Evolutionary conservation across 1,140 invertebrate genomes (phyloP).

Genomic region (Zaprionus taronus): DNA sequence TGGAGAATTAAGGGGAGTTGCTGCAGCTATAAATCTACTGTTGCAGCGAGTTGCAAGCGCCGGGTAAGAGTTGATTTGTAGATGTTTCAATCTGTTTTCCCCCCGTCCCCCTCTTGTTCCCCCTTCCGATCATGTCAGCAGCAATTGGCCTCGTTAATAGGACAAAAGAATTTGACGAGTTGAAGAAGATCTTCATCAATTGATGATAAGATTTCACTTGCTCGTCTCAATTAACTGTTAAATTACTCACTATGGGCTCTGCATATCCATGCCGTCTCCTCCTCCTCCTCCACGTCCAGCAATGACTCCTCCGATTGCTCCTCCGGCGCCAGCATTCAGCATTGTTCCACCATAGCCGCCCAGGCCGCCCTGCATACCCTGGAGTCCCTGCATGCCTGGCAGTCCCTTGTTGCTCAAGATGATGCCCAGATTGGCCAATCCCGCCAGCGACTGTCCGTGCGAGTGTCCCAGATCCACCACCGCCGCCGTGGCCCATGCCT

Average conservation of each 20-base stretch:
- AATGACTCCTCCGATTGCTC: neutral
- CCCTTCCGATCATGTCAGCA: slow-evolving; percentile 28
- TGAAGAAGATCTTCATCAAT: slow-evolving; percentile 66
- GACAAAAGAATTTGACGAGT: slow-evolving; percentile 71
- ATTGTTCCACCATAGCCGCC: slow-evolving; percentile 65
- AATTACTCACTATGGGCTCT: slow-evolving; percentile 68
- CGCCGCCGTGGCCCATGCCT: neutral
- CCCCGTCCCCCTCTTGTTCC: neutral
- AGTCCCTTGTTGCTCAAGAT: slow-evolving; percentile 61
- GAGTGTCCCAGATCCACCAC: slow-evolving; percentile 43
- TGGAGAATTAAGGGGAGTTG: slow-evolving; percentile 2
- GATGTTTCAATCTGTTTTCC: slow-evolving; percentile 56
- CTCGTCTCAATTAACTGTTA: slow-evolving; percentile 36
- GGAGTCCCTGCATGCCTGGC: slow-evolving; percentile 29
- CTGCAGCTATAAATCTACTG: no score
- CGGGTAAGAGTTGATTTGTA: slow-evolving; percentile 57
- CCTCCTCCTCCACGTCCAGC: slow-evolving; percentile 33
- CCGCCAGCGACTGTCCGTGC: slow-evolving; percentile 73
- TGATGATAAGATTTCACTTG: slow-evolving; percentile 71
- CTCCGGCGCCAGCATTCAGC: slow-evolving; percentile 24
- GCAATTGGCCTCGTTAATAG: slow-evolving; percentile 56
- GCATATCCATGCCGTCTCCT: slow-evolving; percentile 61
- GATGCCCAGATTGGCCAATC: slow-evolving; percentile 72
- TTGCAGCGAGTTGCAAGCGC: slow-evolving; percentile 14
- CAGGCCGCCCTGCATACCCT: slow-evolving; percentile 28